Evolutionary conservation across 2,888 invertebrate species (phyloP), one percentile per base, ranked within the genome.

Genomic region (Microplitis deprimator): DNA sequence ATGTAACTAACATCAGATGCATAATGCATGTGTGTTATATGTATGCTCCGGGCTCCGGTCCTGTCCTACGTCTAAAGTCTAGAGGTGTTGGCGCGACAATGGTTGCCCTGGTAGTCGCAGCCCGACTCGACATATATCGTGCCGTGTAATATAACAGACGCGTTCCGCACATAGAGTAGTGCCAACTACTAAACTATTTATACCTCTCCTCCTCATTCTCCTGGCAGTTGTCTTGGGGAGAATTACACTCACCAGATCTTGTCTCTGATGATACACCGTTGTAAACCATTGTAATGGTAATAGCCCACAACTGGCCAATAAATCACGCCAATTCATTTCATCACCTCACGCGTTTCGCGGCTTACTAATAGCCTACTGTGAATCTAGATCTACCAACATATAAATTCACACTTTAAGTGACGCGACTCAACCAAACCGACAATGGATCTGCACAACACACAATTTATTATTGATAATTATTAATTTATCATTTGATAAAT

Each of bases 1-100:
- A 86, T 88, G 89, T 82, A 86, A 88, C 86, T 87, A 88, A 87
- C 88, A 88, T 89, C 83, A 85, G 88, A 89, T 89, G 89, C 87
- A 88, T 89, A 86, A 89, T 89, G 85, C 84, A 88, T 88, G 81
- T 81, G 81, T 83, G 72, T 77, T 78, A 73, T 38, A 8, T 50
- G 38, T 65, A 65, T 76, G 68, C 68, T 76, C 77, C 84, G 85
- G 84, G 83, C 84, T 83, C 79, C 79, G 73, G 81, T 16, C 40
- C 40, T 59, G 59, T 29, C 20, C 65, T 40, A 20, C 41, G 50
- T 50, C 50, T 8, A 8, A 13, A 50, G 50, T 50, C 50, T 13
- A 79, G 81, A 87, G 86, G 86, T 87, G 87, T 87, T 86, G 84
- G 80, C 73, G 75, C 73, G 80, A 83, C 81, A 83, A 81, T 81